These are phyloP conservation scores for Lysandra bellargus DNA, from an alignment of 2,888 invertebrate genomes.

Conservation along the genomic window DNA sequence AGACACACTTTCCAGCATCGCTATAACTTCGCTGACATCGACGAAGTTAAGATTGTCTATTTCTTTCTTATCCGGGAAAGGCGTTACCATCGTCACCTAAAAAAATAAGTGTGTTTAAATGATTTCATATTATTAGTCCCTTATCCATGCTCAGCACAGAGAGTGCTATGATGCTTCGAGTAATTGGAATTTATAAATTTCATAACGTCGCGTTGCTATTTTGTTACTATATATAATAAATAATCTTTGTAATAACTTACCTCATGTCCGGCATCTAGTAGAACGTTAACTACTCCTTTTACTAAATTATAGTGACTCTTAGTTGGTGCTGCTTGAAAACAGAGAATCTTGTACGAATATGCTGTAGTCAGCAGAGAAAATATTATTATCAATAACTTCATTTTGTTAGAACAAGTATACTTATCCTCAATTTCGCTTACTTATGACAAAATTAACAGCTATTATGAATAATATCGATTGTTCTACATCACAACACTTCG, in stretches of 20 bases:
- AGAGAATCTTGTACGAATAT: conserved; percentile 49
- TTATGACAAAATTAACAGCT: background rate
- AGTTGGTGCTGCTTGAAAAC: conserved; percentile 50
- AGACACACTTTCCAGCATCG: background rate
- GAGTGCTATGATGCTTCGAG: too few species aligned
- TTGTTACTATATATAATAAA: too few species aligned
- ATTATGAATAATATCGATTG: background rate
- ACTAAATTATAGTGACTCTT: conserved; percentile 54
- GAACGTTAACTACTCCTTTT: conserved; percentile 50
- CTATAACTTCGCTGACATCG: background rate
- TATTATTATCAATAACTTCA: background rate
- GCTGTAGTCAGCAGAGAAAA: background rate
- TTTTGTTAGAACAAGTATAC: background rate
- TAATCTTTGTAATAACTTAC: background rate
- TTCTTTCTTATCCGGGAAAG: background rate
- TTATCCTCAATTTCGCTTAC: background rate
- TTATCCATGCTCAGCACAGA: too few species aligned
- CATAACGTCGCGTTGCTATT: too few species aligned
- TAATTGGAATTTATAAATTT: too few species aligned
- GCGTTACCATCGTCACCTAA: conserved; percentile 18
- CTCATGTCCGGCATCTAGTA: conserved; percentile 49
- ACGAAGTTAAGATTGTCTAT: background rate
- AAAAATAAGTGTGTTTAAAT: background rate
- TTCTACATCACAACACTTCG: background rate
- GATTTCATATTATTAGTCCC: too few species aligned